Evolutionary conservation across 2,797 vertebrate species (phyloP).

Genomic region (Macropodus opercularis): DNA sequence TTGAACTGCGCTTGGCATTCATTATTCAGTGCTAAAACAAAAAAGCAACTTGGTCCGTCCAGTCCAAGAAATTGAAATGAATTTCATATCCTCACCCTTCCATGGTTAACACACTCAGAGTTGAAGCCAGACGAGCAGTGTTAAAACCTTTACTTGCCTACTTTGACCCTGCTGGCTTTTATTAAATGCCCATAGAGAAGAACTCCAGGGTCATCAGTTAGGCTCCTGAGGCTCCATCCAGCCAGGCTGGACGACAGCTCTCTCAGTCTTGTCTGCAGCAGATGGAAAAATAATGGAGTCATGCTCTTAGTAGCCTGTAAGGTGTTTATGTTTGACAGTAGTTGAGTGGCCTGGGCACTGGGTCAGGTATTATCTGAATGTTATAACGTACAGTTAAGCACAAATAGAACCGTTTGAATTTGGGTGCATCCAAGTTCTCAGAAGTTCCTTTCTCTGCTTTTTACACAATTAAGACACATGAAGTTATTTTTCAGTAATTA

Average conservation of each 20-base stretch:
- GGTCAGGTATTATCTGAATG: conserved; percentile 38
- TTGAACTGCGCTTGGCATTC: too few relatives aligned
- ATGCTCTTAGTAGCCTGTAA: background rate
- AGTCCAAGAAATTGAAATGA: too few relatives aligned
- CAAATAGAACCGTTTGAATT: background rate
- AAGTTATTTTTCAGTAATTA: too few relatives aligned
- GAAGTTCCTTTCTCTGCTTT: background rate
- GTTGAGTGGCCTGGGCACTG: conserved; percentile 14
- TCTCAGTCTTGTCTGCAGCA: conserved; percentile 1
- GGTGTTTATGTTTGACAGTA: conserved; percentile 32
- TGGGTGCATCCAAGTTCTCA: too few relatives aligned
- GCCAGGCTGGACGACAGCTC: background rate
- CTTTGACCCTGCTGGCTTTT: conserved; percentile 9
- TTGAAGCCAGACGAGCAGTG: background rate
- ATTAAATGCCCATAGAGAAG: conserved; percentile 51
- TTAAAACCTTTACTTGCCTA: background rate
- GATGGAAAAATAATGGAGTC: conserved; percentile 28
- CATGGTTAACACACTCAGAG: background rate
- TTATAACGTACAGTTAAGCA: conserved; percentile 32
- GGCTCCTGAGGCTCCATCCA: conserved; percentile 19
- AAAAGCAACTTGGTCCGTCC: background rate
- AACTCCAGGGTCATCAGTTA: conserved; percentile 29
- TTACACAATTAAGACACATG: too few relatives aligned
- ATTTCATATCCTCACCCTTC: too few relatives aligned
- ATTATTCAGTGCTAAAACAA: background rate